A percentile compares a stretch with the other conserved stretches of the same genome.
Evolutionary conservation across 2,888 invertebrate genomes (phyloP).

Genomic region (Lypha dubia): DNA sequence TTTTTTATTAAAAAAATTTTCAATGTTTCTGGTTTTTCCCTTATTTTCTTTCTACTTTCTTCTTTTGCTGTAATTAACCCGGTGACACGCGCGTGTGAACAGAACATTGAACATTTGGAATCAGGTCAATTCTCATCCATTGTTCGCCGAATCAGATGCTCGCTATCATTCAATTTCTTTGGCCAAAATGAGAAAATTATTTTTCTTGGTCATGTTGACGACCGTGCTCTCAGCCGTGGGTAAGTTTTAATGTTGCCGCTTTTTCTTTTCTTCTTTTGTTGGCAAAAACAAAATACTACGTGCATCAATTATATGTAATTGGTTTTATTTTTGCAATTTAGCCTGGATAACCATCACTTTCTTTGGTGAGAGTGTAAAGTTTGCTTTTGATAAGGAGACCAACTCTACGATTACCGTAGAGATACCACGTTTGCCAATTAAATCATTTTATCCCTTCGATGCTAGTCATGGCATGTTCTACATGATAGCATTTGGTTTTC

Average conservation of each 20-base stretch:
- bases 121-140: constrained; percentile 91
- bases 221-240: constrained; percentile 86
- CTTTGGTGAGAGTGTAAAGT: constrained; percentile 90
- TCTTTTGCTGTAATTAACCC: neutral
- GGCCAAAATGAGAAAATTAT: constrained; percentile 89
- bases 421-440: constrained; percentile 89
- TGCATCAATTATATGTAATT: constrained; percentile 37
- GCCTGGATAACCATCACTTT: constrained; percentile 92
- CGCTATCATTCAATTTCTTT: constrained; percentile 90
- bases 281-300: too few species aligned
- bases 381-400: constrained; percentile 87
- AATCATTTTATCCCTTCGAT: constrained; percentile 92
- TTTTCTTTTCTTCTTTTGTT: too few species aligned
- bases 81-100: constrained; percentile 7
- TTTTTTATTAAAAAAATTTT: constrained; percentile 63
- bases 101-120: constrained; percentile 93
- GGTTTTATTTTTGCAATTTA: constrained; percentile 77
- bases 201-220: constrained; percentile 87
- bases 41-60: neutral
- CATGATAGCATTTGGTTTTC: constrained; percentile 87
- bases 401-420: constrained; percentile 88
- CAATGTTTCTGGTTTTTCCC: constrained; percentile 13
- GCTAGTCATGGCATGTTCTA: constrained; percentile 88
- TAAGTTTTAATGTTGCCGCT: constrained; percentile 81
- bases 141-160: constrained; percentile 92